Evolutionary conservation across 2,113 vertebrate genomes (phyloP), one percentile per base, ranked within the genome.

Genomic region (Stictonetta naevosa): DNA sequence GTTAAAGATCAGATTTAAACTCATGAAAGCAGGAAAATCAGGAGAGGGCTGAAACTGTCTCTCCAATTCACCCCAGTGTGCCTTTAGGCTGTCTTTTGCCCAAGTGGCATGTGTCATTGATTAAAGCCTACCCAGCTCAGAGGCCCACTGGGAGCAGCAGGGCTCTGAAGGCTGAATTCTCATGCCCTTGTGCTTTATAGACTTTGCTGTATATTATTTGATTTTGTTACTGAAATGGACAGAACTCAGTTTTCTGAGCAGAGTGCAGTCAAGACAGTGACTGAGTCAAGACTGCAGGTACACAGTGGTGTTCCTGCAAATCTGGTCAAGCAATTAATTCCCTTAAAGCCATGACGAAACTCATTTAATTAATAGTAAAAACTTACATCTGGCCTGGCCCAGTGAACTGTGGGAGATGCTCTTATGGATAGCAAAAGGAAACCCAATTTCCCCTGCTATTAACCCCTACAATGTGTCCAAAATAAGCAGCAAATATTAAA

Each of bases 21-120:
- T 86, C 83, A 68, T 76, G 86, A 84, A 93, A 88, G 55, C 82
- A 76, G 64, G 26, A 90, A 83, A 90, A 80, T 31, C 71, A 74
- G 68, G 71, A 55, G 44, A 42, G 67, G 52, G 67, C 68, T 83
- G 86, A 50, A 91, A 38, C 23, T 64, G 34, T 66, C 68, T 84
- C 69, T 76, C 33, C 91, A 91, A 91, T 86, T 84, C 52, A 84
- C 52, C 0, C 1, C 18, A 6, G 33, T 0, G 0, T 96, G 92
- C 91, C 91, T 87, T 89, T 71, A 88, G 94, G 93, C 92, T 82
- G 77, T 31, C n/a, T 91, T 75, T 23, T 63, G 83, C 71, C 93
- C 74, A 87, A 58, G 59, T 42, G 58, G 66, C 90, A 73, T 60
- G 72, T 92, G 89, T 59, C 91, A 80, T 26, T 80, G 91, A 86